phyloP scores from a whole-genome alignment of 2,888 invertebrate genomes.

The Hypercompe scribonia region DNA sequence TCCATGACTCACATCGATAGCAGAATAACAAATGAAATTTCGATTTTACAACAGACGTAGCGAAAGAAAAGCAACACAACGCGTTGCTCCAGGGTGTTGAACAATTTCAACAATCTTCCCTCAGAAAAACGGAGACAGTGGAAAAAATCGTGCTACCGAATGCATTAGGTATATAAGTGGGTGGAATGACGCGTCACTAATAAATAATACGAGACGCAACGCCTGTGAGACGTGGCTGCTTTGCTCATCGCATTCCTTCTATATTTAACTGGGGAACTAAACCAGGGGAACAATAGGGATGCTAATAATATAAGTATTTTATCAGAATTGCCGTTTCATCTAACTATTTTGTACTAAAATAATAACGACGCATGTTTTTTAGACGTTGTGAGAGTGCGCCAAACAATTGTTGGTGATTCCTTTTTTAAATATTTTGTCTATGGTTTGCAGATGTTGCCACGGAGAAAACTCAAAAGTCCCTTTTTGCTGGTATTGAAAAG shows the following conservation, averaged over 20 bases:
- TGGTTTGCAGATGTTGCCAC: slow-evolving; percentile 92
- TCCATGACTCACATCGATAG: slow-evolving; percentile 28
- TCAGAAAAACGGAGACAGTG: slow-evolving; percentile 92
- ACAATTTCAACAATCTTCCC: slow-evolving; percentile 91
- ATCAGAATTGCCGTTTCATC: slow-evolving; percentile 42
- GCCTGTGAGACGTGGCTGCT: slow-evolving; percentile 55
- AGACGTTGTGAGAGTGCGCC: slow-evolving; percentile 49
- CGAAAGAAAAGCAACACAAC: slow-evolving; percentile 91
- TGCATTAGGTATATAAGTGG: slow-evolving; percentile 90
- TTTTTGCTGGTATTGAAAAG: slow-evolving; percentile 94
- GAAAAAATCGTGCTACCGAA: slow-evolving; percentile 95
- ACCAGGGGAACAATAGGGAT: slow-evolving; percentile 36
- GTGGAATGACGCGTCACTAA: slow-evolving; percentile 54
- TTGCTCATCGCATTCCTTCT: slow-evolving; percentile 51
- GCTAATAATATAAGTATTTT: slow-evolving; percentile 38
- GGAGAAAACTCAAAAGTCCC: slow-evolving; percentile 94
- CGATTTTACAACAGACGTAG: slow-evolving; percentile 87
- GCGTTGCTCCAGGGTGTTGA: slow-evolving; percentile 92
- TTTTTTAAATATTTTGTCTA: slow-evolving; percentile 44
- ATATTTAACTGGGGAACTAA: slow-evolving; percentile 51
- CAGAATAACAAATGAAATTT: slow-evolving; percentile 43
- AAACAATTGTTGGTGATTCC: slow-evolving; percentile 24
- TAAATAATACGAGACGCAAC: slow-evolving; percentile 51
- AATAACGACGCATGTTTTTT: slow-evolving; percentile 67
- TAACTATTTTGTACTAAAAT: slow-evolving; percentile 51